A percentile compares a stretch with the other conserved stretches of the same genome.
Evolutionary conservation across 2,888 invertebrate genomes (phyloP).

Genomic region (Spialia ferax): DNA sequence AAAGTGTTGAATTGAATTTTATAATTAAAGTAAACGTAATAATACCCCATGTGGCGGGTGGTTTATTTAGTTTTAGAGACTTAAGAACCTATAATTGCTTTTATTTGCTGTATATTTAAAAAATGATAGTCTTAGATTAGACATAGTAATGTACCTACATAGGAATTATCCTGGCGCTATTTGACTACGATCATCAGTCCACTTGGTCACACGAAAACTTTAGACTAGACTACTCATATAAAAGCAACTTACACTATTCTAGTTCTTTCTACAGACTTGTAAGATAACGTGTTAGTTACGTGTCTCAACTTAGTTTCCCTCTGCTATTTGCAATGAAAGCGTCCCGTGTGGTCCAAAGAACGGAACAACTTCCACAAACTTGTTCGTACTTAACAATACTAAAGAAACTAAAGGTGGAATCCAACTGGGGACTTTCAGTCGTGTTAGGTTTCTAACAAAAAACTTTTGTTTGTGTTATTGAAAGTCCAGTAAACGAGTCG

Average conservation of each 20-base stretch:
- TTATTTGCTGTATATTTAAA: no score
- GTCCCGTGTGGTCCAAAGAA: slow-evolving; percentile 65
- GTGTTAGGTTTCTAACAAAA: slow-evolving; percentile 22
- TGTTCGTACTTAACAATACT: slow-evolving; percentile 62
- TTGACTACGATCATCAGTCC: not conserved
- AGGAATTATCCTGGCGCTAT: not conserved
- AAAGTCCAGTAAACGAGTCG: not conserved
- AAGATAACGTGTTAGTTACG: slow-evolving; percentile 17
- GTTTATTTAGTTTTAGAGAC: not conserved
- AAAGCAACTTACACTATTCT: not conserved
- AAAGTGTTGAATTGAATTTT: slow-evolving; percentile 11
- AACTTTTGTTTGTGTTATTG: not conserved
- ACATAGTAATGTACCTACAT: no score
- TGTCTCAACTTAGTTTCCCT: slow-evolving; percentile 19
- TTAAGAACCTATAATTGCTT: not conserved
- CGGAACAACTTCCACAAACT: slow-evolving; percentile 67
- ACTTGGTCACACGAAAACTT: not conserved
- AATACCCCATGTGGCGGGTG: not conserved
- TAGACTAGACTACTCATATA: slow-evolving; percentile 2
- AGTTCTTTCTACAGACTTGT: slow-evolving; percentile 13
- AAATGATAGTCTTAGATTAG: no score
- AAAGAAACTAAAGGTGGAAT: slow-evolving; percentile 23
- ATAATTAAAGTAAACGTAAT: not conserved
- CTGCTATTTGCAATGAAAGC: slow-evolving; percentile 76
- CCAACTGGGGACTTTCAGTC: slow-evolving; percentile 2